Percentiles rank a stretch among this genome's conserved stretches.
Conservation (phyloP, 2,888 invertebrate genomes). For the Amblyteles armatorius region DNA sequence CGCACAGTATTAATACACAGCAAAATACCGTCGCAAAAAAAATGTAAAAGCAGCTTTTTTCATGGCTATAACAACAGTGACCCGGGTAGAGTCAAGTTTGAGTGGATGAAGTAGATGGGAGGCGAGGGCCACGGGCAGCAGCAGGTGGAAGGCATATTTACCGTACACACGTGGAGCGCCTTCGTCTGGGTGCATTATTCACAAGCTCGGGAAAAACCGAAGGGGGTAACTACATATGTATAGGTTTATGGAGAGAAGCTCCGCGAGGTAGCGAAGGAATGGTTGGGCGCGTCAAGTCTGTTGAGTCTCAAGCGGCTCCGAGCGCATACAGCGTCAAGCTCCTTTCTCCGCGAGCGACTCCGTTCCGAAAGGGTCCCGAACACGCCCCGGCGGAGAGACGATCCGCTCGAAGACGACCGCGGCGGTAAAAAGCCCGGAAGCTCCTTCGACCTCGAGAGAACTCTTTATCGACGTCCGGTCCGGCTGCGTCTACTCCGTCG, state of each 20-base stretch:
- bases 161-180: slow-evolving; percentile 30
- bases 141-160: slow-evolving; percentile 59
- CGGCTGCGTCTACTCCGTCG: no score
- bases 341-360: background rate
- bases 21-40: slow-evolving; percentile 11
- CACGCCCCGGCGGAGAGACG: background rate
- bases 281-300: slow-evolving; percentile 20
- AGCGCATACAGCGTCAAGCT: background rate
- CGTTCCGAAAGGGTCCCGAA: background rate
- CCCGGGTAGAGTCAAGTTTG: slow-evolving; percentile 22
- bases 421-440: no score
- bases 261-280: background rate
- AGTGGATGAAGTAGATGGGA: slow-evolving; percentile 23
- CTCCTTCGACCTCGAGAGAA: no score
- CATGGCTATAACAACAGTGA: slow-evolving; percentile 34
- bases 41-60: slow-evolving; percentile 37
- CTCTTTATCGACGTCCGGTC: no score
- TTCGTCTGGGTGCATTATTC: slow-evolving; percentile 37
- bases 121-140: background rate
- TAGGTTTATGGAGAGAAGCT: slow-evolving; percentile 35
- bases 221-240: slow-evolving; percentile 43
- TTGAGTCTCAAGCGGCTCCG: slow-evolving; percentile 19
- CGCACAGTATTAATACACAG: slow-evolving; percentile 30
- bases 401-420: background rate
- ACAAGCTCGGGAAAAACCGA: slow-evolving; percentile 32